Evolutionary conservation across 2,797 vertebrate genomes (phyloP), one percentile per base, ranked within the genome.

Genomic region (Adelosebastes latens): DNA sequence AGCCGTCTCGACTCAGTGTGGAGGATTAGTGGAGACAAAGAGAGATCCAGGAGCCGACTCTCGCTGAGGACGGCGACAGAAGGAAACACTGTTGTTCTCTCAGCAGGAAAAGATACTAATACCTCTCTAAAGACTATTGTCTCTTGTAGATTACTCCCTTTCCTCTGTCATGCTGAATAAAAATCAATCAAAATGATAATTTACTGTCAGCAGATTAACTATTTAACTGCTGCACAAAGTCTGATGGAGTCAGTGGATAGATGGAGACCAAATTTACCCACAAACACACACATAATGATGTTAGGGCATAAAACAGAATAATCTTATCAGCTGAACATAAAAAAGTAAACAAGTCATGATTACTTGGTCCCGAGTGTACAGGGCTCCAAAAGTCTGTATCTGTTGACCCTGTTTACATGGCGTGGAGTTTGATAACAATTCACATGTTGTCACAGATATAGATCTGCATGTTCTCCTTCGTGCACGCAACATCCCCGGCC

Each of bases 11-110:
- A 75, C 64, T 84, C 42, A 29, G 84, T 59, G 13, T 65, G 49
- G 36, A 86, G 90, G 90, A 91, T 92, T 91, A 93, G 71, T n/a
- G 66, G 71, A 91, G 80, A 94, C 92, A 93, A 92, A 92, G 88
- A 89, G 56, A 73, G 75, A 82, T 72, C 58, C 69, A 84, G 73
- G 27, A 82, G 75, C 69, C 7, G 0, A 60, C 67, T 85, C 75
- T 70, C 5, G 4, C 61, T 75, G 65, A 87, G 81, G 81, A 90
- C 72, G 3, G 29, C 63, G 39, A 81, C 75, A 73, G 63, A 72
- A 88, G 36, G 68, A 82, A 31, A 83, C 63, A 66, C 81, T 62
- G 82, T 83, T 89, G 85, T 88, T 87, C 63, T 88, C 79, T 67
- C 87, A 86, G 85, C 84, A 79, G 85, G 89, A 75, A 85, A 78